Base-by-base conservation (phyloP, 2,888 invertebrate species). In the Spodoptera exigua region DNA sequence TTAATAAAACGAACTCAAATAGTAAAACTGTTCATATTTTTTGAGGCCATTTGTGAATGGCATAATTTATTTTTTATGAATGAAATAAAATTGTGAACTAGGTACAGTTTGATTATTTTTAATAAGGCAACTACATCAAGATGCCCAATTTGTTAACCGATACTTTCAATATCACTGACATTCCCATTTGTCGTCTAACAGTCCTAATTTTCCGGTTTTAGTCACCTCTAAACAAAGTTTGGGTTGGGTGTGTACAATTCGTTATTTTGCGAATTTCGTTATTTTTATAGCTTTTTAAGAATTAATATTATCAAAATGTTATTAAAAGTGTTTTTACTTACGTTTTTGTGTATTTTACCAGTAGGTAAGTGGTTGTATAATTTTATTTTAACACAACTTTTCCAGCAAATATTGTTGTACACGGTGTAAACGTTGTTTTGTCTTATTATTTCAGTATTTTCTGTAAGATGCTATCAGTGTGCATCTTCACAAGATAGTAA, bases 401-500 rank as follows among this genome's bases (percentile, higher is more conserved):
- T 21, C 2, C 27, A 27, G 1, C 27, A 27, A 11, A 16, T 57
- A 45, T 53, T 66, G 51, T 41, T 39, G 11, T n/a, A n/a, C 11
- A 48, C 21, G 17, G n/a, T 35, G 41, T 18, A 1, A 41, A 17
- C n/a, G 0, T 5, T 40, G 12, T 37, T 54, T 63, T 44, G 16
- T 37, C 4, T 11, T 32, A 40, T 53, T 21, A 45, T 89, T 92
- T 55, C 85, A 96, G 96, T 95, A 75, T 89, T 94, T 72, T 96
- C 96, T 68, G 97, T 99, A 72, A 96, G 98, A 83, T 99, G 99
- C 89, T 99, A 97, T 85, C 98, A 99, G 86, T 99, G 99, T 90
- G 97, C 98, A 70, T 98, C 98, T 11, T 97, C 97, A 66, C 97
- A 98, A 84, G 95, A 95, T 2, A 95, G 81, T 48, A 84, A 97